phyloP scores from a whole-genome alignment of 2,113 vertebrate genomes.

The Noctilio leporinus region DNA sequence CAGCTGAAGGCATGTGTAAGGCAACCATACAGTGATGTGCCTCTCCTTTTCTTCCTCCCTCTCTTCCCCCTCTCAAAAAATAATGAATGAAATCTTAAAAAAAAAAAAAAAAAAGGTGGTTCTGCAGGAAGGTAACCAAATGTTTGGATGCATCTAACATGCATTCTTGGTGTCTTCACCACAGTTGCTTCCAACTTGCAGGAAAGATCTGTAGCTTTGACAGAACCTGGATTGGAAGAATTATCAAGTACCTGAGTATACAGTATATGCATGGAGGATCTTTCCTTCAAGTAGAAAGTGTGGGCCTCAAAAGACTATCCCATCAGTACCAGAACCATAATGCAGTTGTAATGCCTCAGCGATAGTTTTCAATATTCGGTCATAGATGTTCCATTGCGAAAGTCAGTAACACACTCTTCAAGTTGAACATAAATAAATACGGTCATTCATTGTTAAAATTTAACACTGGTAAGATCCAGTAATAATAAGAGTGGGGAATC shows the following conservation, averaged over 20 bases:
- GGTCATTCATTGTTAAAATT: background rate
- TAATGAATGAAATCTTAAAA: too few species aligned
- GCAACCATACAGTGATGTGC: too few species aligned
- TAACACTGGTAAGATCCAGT: background rate
- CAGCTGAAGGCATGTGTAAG: too few species aligned
- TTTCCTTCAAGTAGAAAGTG: background rate
- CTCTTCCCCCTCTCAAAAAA: too few species aligned
- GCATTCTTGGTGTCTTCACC: background rate
- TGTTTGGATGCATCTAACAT: background rate
- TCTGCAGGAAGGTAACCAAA: background rate
- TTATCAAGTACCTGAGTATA: background rate
- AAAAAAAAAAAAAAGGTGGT: background rate
- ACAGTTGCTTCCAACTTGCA: background rate
- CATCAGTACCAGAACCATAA: background rate
- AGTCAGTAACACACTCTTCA: background rate
- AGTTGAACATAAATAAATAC: background rate
- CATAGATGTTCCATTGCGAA: background rate
- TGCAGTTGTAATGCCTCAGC: background rate
- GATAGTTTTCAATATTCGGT: background rate
- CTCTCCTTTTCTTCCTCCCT: too few species aligned
- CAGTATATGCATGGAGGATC: background rate
- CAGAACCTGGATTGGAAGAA: background rate
- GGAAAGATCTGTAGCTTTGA: background rate
- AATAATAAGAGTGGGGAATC: background rate
- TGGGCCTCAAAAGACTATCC: background rate